Conservation (phyloP, 2,797 vertebrate genomes). For the Cossypha caffra region DNA sequence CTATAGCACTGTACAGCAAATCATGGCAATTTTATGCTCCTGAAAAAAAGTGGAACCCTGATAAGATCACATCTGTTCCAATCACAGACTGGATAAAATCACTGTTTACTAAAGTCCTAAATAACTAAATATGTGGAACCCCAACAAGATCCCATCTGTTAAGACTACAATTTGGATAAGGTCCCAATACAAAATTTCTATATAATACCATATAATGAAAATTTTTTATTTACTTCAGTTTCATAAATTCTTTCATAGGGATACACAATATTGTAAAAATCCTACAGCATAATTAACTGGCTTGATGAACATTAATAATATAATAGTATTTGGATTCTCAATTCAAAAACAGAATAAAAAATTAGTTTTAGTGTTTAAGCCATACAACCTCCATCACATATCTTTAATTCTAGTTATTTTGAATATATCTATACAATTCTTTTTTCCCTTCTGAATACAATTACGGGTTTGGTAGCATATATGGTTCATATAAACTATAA, state of each 20-base stretch:
- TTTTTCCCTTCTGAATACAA: background rate
- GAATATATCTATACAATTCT: background rate
- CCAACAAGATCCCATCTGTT: slow-evolving; percentile 87
- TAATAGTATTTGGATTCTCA: background rate
- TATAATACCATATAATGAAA: slow-evolving; percentile 71
- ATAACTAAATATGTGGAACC: slow-evolving; percentile 87
- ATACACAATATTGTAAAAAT: slow-evolving; percentile 6
- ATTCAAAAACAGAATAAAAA: background rate
- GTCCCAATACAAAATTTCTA: slow-evolving; percentile 78
- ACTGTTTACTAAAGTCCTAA: slow-evolving; percentile 88
- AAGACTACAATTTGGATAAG: slow-evolving; percentile 77
- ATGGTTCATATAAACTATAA: background rate
- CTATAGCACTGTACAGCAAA: slow-evolving; percentile 84
- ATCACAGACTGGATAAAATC: slow-evolving; percentile 87
- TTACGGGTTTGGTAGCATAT: background rate
- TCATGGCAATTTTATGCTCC: slow-evolving; percentile 84
- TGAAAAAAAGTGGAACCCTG: slow-evolving; percentile 85
- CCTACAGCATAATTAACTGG: background rate
- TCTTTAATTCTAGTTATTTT: slow-evolving; percentile 3
- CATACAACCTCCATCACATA: background rate
- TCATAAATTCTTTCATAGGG: background rate
- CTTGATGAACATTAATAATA: slow-evolving; percentile 19
- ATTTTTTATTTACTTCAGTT: background rate
- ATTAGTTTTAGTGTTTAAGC: background rate
- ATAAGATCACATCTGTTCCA: slow-evolving; percentile 89